Evolutionary conservation across 2,797 vertebrate species (phyloP), one percentile per base, ranked within the genome.

Genomic region (Gallinago solitaria): DNA sequence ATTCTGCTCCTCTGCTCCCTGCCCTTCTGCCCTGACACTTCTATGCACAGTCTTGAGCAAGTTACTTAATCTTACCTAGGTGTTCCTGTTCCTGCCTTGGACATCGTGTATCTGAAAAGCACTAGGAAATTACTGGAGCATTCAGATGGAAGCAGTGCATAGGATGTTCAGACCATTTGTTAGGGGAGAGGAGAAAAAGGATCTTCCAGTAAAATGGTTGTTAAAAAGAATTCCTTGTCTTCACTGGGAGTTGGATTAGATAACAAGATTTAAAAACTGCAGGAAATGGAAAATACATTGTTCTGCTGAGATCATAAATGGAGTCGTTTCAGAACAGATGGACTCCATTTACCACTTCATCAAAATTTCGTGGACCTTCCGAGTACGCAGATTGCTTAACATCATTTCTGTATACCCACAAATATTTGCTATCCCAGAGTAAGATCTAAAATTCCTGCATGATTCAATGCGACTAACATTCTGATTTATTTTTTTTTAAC

Each of bases 231-330:
- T 80, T 57, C 54, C 27, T 70, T 83, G 37, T 63, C 51, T 96
- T 70, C 45, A 48, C 8, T 77, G 70, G 57, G 80, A 73, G 27
- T 7, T 94, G 84, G 53, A 93, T 87, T 89, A 84, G 79, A 93
- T 90, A 92, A 95, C 32, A 54, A 71, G 37, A 89, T 65, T 76
- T 16, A 1, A 71, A 80, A 93, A 90, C 32, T 33, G 63, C 91
- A 94, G 96, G 93, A 97, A 97, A 95, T 95, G 83, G 77, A 95
- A 96, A 95, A 92, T 56, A 53, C 87, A 83, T 89, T 73, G 67
- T 78, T 91, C 61, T 80, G 54, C 65, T 96, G 94, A 96, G 94
- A 82, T 97, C 93, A 91, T 90, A 95, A 96, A 74, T 93, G 79
- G 93, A 89, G 61, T 61, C 0, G 0, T 85, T 95, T 95, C 91